phyloP scores from a whole-genome alignment of 2,797 vertebrate species.

The Phylloscopus collybita region DNA sequence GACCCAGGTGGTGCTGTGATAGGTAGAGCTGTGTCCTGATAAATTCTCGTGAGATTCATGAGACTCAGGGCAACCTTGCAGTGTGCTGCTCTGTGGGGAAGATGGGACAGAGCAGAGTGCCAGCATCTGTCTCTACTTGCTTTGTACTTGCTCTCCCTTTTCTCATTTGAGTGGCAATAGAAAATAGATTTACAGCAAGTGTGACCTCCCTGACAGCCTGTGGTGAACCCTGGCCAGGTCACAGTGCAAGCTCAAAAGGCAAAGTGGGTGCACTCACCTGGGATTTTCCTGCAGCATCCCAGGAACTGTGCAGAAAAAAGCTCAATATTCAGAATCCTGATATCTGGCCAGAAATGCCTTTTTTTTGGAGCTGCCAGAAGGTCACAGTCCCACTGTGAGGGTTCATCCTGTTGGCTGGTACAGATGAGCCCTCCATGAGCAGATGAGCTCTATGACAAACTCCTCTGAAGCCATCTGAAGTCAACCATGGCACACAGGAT shows the following conservation, averaged over 20 bases:
- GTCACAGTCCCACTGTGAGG: not conserved
- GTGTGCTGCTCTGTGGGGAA: not conserved
- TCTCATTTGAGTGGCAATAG: not conserved
- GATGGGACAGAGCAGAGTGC: not conserved
- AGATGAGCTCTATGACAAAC: not conserved
- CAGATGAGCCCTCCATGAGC: not conserved
- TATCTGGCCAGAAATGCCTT: not conserved
- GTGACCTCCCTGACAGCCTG: not conserved
- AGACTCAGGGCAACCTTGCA: not conserved
- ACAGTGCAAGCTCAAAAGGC: not conserved
- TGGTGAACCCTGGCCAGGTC: not conserved
- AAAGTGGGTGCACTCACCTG: not conserved
- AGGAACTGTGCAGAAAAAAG: not conserved
- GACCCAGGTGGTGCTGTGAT: not conserved
- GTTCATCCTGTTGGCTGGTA: not conserved
- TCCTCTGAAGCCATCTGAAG: not conserved
- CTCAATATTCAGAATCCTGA: not conserved
- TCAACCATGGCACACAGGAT: not conserved
- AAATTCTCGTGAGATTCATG: not conserved
- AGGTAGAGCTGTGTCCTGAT: fast-evolving
- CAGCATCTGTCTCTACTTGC: too few relatives aligned
- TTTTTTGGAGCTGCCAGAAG: not conserved
- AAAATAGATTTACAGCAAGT: not conserved
- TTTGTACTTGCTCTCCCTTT: not conserved
- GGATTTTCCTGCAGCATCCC: not conserved